A percentile compares a stretch with the other conserved stretches of the same genome.
Conservation (phyloP, 2,797 vertebrate species). For the Coluber constrictor region DNA sequence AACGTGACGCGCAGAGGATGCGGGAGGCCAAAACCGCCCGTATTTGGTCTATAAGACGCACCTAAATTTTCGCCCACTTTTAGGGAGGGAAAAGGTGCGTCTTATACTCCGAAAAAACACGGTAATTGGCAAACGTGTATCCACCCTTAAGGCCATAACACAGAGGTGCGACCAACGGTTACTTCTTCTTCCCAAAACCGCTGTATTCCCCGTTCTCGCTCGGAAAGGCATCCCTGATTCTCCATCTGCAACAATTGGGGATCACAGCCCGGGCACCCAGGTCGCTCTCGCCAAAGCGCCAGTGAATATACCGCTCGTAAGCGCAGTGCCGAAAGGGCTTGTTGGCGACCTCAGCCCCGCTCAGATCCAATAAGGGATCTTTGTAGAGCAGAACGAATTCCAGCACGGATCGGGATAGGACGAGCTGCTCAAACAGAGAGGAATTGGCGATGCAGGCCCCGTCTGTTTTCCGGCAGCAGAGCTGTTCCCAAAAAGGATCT, state of each 20-base stretch:
- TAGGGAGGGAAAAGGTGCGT: too few relatives aligned
- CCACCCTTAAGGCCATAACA: neutral
- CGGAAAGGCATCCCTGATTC: slow-evolving; percentile 71
- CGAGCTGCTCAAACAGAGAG: slow-evolving; percentile 65
- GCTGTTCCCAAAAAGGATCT: slow-evolving; percentile 65
- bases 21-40: too few relatives aligned
- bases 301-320: slow-evolving; percentile 74
- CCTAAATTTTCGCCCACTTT: too few relatives aligned
- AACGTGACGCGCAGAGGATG: too few relatives aligned
- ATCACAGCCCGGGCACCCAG: slow-evolving; percentile 65
- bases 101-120: too few relatives aligned
- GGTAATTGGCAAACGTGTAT: fast-evolving
- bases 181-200: slow-evolving; percentile 59
- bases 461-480: slow-evolving; percentile 72
- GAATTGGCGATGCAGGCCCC: slow-evolving; percentile 74
- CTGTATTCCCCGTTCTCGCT: slow-evolving; percentile 64
- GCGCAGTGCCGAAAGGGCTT: slow-evolving; percentile 70
- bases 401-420: slow-evolving; percentile 67
- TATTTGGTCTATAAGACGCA: too few relatives aligned
- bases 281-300: slow-evolving; percentile 74
- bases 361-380: slow-evolving; percentile 70
- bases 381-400: slow-evolving; percentile 72
- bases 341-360: neutral
- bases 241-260: slow-evolving; percentile 79
- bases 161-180: neutral